Base-by-base conservation (phyloP, 2,888 invertebrate genomes). In the Drosophila ustulata region DNA sequence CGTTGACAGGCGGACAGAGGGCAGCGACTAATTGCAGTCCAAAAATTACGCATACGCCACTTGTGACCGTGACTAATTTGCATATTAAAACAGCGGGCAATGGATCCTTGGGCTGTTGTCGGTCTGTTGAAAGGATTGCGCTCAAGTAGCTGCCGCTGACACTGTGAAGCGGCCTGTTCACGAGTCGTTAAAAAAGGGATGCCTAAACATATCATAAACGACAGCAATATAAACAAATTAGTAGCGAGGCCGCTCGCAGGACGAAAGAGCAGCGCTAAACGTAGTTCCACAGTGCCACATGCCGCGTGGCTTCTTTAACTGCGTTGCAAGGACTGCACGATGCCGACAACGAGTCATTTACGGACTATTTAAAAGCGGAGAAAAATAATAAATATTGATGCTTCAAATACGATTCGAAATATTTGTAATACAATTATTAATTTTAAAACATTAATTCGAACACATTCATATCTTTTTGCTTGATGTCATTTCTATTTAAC, bases 41-140 rank as follows among this genome's bases (percentile, higher is more conserved):
- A 71, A 75, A 81, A 51, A 85, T 83, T 82, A 67, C 82, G 82
- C 76, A 83, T 83, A 88, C 82, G 82, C 79, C 88, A 64, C 72
- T 73, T 75, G 66, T 30, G 45, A 51, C 70, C 68, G 61, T 75
- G 66, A 62, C 71, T 49, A 82, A 81, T 87, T 73, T 74, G 57
- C 72, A 66, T 72, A 71, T 74, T 68, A 66, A 68, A 7, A 11
- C 3, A 8, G 37, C 56, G 13, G 56, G 13, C 32, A 7, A 18
- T 25, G n/a, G 6, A 3, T 46, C 3, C 34, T 13, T 25, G 4
- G 1, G 4, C 32, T 32, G 11, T 18, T 18, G 18, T 18, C 18
- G 18, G 85, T 46, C 56, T 51, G 34, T 71, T 76, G 23, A 85
- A 83, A 88, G 82, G 71, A 64, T 73, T 78, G 39, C 8, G 25